Conservation (phyloP, 2,113 vertebrate species). For the Turnix velox region DNA sequence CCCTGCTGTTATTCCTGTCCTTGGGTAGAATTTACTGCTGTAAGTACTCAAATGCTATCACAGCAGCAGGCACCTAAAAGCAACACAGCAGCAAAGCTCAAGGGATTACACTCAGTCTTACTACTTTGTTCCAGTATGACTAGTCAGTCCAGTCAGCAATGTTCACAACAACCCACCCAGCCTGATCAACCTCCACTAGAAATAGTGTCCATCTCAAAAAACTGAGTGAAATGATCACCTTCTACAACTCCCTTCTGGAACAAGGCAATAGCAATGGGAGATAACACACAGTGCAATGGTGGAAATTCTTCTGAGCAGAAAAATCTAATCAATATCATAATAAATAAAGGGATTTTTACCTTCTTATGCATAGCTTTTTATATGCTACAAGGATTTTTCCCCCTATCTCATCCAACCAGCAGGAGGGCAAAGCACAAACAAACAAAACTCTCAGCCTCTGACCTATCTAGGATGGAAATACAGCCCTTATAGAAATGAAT, state of each 20-base stretch:
- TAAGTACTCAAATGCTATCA: neutral
- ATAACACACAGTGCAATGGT: rapidly evolving
- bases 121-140: neutral
- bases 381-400: neutral
- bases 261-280: neutral
- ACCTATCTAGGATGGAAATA: neutral
- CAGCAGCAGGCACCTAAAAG: neutral
- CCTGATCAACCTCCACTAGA: neutral
- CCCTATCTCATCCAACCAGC: neutral
- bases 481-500: neutral
- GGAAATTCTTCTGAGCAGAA: neutral
- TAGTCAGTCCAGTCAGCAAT: neutral
- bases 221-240: neutral
- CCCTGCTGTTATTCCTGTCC: neutral
- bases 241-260: neutral
- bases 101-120: neutral
- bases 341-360: neutral
- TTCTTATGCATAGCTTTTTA: neutral
- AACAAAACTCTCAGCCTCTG: neutral
- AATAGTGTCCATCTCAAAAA: neutral
- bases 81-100: neutral
- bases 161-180: neutral
- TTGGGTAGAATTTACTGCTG: neutral
- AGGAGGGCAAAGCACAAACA: neutral
- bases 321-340: neutral